Evolutionary conservation across 64 coral and sea anemone genomes (phyloP).

Genomic region (Stylophora pistillata): DNA sequence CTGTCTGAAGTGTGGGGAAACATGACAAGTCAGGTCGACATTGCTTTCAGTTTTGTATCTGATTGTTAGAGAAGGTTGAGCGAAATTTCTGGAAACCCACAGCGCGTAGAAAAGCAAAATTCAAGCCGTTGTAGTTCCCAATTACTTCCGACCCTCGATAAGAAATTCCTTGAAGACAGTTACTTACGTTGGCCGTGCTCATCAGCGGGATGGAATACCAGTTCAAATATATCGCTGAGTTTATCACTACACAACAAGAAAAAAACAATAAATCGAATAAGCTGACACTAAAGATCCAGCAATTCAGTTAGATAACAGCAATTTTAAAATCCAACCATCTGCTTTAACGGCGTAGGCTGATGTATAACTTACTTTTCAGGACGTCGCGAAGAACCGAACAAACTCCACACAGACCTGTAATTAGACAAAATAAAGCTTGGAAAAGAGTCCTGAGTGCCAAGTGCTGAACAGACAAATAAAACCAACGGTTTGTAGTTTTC

Average conservation of each 20-base stretch:
- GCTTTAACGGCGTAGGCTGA: background rate
- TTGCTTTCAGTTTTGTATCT: too few relatives aligned
- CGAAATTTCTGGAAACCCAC: too few relatives aligned
- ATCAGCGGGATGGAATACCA: slow-evolving; percentile 82
- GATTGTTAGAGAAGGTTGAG: too few relatives aligned
- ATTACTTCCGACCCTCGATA: too few relatives aligned
- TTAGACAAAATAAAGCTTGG: background rate
- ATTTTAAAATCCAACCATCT: background rate
- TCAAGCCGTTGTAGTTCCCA: too few relatives aligned
- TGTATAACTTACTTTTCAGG: slow-evolving; percentile 41
- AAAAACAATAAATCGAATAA: background rate
- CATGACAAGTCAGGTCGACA: too few relatives aligned
- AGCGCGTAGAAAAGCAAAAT: too few relatives aligned
- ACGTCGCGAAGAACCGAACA: slow-evolving; percentile 68
- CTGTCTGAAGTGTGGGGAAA: too few relatives aligned
- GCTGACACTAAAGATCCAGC: too few relatives aligned
- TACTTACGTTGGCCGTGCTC: slow-evolving; percentile 71
- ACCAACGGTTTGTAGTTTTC: background rate
- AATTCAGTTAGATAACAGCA: background rate
- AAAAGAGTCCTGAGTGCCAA: background rate
- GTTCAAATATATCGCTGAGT: slow-evolving; percentile 77
- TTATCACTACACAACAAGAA: slow-evolving; percentile 53
- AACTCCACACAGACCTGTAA: slow-evolving; percentile 76
- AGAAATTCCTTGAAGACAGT: background rate
- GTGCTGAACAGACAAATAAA: background rate